Evolutionary conservation across 2,888 invertebrate species (phyloP), one percentile per base, ranked within the genome.

Genomic region (Phragmatobia fuliginosa): DNA sequence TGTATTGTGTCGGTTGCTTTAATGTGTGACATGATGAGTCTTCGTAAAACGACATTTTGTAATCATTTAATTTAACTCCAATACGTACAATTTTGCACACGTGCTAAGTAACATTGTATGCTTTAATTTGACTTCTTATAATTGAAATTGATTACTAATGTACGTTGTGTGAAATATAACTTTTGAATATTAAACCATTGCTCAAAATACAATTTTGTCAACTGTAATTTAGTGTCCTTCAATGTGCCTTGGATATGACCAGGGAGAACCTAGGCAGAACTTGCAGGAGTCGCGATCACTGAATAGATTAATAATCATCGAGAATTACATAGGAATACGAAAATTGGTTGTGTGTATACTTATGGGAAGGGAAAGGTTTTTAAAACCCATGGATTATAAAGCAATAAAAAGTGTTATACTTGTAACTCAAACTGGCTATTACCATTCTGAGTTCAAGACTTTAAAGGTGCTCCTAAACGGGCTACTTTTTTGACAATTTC

Each of bases 11-110:
- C 49, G 49, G 49, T 8, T 25, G 25, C 25, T 52, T 52, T 25
- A 14, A 52, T 25, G 52, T 52, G 52, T 14, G 11, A 52, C 25
- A 52, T 52, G 1, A 25, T 3, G 11, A 25, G 52, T 25, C 25
- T 52, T 25, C 52, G 25, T 25, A 25, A 52, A 4, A 52, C 10
- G 52, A 52, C 25, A 25, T 52, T 52, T 25, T 52, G n/a, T 25
- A 52, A 52, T 25, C 25, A 4, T 52, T 52, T 52, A 25, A 49
- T 25, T 25, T 25, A 52, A 52, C 52, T 52, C 5, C 52, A 52
- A 52, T n/a, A 25, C 52, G 52, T 52, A 52, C n/a, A 52, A 52
- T 52, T 52, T 52, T 52, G 52, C 52, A 52, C 52, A 52, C 52
- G 52, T n/a, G 14, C 14, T 52, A 25, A 52, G 4, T 11, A 25